These are phyloP conservation scores for Amphimallon solstitiale DNA, from an alignment of 2,888 invertebrate species.

Conservation along the genomic window DNA sequence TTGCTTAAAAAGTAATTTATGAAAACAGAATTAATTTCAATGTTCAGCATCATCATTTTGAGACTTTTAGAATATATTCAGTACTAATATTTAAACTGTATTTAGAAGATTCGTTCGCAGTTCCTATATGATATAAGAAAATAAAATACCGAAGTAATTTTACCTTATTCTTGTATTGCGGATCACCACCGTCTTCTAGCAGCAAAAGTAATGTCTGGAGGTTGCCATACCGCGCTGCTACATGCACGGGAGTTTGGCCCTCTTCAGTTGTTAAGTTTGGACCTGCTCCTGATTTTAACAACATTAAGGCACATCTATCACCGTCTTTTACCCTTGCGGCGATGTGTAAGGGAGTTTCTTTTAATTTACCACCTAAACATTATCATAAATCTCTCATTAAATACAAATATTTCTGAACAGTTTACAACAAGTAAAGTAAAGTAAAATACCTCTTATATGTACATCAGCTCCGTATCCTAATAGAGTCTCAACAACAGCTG, in stretches of 20 bases:
- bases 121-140: too few species aligned
- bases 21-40: too few species aligned
- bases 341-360: conserved; percentile 96
- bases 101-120: too few species aligned
- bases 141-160: not conserved
- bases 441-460: conserved; percentile 78
- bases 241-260: conserved; percentile 96
- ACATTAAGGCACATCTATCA: conserved; percentile 94
- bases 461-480: conserved; percentile 98
- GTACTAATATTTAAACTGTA: too few species aligned
- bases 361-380: conserved; percentile 77
- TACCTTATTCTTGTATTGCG: conserved; percentile 83
- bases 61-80: too few species aligned
- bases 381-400: conserved; percentile 3
- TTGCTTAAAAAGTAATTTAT: too few species aligned
- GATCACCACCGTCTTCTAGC: conserved; percentile 94
- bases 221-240: conserved; percentile 93
- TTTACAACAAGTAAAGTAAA: not conserved
- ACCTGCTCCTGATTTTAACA: conserved; percentile 96
- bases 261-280: conserved; percentile 96
- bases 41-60: too few species aligned
- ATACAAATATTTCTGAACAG: conserved; percentile 21
- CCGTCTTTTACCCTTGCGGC: conserved; percentile 94
- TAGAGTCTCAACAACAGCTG: conserved; percentile 93
- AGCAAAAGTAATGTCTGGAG: conserved; percentile 85